These are phyloP conservation scores for Chaenocephalus aceratus DNA, from an alignment of 2,113 vertebrate species.

Conservation along the genomic window DNA sequence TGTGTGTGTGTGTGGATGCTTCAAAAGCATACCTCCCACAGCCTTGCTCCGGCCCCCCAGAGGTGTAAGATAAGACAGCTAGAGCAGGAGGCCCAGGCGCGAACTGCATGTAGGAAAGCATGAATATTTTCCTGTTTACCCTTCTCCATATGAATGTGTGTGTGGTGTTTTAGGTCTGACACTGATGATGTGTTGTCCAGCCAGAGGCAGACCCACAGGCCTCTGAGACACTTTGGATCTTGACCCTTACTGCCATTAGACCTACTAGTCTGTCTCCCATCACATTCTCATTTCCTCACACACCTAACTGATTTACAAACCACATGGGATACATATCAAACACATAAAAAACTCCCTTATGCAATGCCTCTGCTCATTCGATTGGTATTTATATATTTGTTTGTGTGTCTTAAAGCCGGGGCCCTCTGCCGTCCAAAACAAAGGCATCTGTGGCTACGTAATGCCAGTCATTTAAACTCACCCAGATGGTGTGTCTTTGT, in stretches of 20 bases:
- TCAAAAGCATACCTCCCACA: constrained; percentile 84
- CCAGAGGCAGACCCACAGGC: constrained; percentile 32
- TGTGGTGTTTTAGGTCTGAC: constrained; percentile 36
- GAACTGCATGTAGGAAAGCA: not conserved
- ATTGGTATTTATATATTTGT: constrained; percentile 2
- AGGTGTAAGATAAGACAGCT: constrained; percentile 54
- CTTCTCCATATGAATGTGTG: not conserved
- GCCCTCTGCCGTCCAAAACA: constrained; percentile 13
- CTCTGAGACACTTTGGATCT: constrained; percentile 21
- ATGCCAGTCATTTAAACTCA: constrained; percentile 56
- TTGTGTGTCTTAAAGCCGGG: constrained; percentile 15
- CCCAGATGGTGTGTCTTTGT: constrained; percentile 65
- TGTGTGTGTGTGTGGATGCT: constrained; percentile 59
- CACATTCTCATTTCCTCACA: constrained; percentile 35
- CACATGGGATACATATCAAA: constrained; percentile 10
- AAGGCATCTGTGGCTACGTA: constrained; percentile 65
- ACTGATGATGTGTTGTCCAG: constrained; percentile 63
- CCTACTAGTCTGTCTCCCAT: constrained; percentile 12
- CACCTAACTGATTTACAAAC: constrained; percentile 23
- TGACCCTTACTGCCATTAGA: constrained; percentile 28
- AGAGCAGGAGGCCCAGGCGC: not conserved
- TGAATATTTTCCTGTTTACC: constrained; percentile 4
- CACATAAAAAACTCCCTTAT: constrained; percentile 4
- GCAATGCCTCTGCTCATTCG: not conserved
- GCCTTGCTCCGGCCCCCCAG: constrained; percentile 13